Evolutionary conservation across 1,140 invertebrate species (phyloP), one percentile per base, ranked within the genome.

Genomic region (Choristoneura fumiferana): DNA sequence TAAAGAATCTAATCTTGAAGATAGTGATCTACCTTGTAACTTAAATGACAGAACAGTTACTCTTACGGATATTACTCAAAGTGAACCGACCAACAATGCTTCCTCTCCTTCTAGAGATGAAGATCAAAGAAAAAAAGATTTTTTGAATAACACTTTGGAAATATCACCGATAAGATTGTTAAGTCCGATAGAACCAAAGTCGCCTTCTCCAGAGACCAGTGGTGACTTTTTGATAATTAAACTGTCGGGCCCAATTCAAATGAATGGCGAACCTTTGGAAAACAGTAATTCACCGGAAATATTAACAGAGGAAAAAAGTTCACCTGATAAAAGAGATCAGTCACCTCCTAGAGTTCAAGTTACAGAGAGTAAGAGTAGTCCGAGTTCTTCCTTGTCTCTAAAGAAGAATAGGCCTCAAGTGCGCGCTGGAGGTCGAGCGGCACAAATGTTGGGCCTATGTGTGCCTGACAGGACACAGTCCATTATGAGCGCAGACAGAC

Each of bases 101-200:
- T 78, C 69, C 33, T 83, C 82, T 10, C 81, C 79, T 8, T 72
- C 70, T 10, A 80, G 75, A 65, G 86, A 91, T 60, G 85, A 86
- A 9, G 81, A 81, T 36, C 80, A 88, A 45, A 84, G 89, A 67
- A 91, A 89, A 66, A 69, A 78, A 60, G 91, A 92, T 70, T 87
- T 92, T 35, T 70, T 91, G 9, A 89, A 91, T 71, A 89, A 87
- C 49, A 92, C 91, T 8, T 59, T 84, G 17, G 89, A 92, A 72
- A 91, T 92, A 71, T 92, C 91, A 0, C 91, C 91, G 1, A 92
- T 92, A 57, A 87, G 88, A 77, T 74, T 66, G 1, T 62, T 86
- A 60, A 85, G 83, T 63, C 81, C 81, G 10, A 65, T 81, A 60
- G 78, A 84, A 22, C 70, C 75, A 22, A 81, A 80, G 38, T 74